Evolutionary conservation across 2,888 invertebrate species (phyloP), one percentile per base, ranked within the genome.

Genomic region (Nymphalis urticae): DNA sequence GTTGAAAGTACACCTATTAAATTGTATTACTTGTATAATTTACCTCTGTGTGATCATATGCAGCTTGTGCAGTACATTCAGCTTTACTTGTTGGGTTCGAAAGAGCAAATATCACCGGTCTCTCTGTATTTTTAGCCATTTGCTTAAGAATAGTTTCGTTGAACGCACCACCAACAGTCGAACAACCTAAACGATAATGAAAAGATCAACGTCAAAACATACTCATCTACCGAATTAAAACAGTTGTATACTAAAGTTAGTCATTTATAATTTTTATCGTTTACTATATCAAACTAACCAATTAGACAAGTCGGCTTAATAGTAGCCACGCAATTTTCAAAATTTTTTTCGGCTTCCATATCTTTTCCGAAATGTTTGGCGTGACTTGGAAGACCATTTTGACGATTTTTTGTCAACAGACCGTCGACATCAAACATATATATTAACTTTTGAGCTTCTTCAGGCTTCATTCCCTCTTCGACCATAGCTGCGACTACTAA

Each of bases 81-180:
- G 99, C 98, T 93, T 97, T 98, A 87, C 95, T 96, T 0, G 99
- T 99, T 8, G 99, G 99, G 92, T 99, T 99, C 77, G 99, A 99
- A 54, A 99, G 94, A 13, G 99, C 99, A 85, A 99, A 99, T 74
- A 99, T 96, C 76, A 99, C 95, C 0, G 99, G 99, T 64, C 96
- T 94, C 5, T 98, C 95, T 76, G 98, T 97, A 83, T 96, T 96
- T 68, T 93, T 87, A 0, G 95, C 97, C 99, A 99, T 98, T 76
- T 95, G 95, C 79, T 95, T 92, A 63, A 99, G 89, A 62, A 99
- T 95, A 75, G 96, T 95, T 9, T 96, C 94, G 0, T 97, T 98
- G 86, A 99, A 99, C 0, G 98, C 97, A 24, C 98, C 98, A 54
- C 96, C 95, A 17, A 96, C 95, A 0, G 98, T 99, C 3, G 99